Evolutionary conservation across 2,888 invertebrate species (phyloP).

Genomic region (Caradrina kadenii): DNA sequence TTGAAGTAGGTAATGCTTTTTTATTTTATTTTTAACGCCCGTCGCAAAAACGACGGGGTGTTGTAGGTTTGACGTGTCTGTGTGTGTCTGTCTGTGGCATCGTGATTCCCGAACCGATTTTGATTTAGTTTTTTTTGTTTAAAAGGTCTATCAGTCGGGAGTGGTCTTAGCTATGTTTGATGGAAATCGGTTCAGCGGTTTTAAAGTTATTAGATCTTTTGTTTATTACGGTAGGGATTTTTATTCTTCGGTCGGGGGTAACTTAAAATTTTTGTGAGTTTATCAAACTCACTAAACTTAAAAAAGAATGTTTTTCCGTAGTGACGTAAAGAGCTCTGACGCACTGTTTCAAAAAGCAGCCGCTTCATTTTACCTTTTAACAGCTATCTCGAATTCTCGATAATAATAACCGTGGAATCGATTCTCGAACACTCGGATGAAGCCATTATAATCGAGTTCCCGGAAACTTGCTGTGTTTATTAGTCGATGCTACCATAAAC

Average conservation of each 20-base stretch:
- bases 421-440: constrained; percentile 25
- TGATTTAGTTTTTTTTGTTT: too few species aligned
- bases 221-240: too few species aligned
- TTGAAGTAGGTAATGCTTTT: neutral
- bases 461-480: constrained; percentile 18
- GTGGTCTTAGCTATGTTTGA: too few species aligned
- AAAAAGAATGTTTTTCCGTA: neutral
- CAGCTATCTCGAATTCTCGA: neutral
- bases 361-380: constrained; percentile 1
- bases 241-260: too few species aligned
- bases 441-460: constrained; percentile 28
- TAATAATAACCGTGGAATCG: constrained; percentile 31
- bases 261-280: constrained; percentile 1
- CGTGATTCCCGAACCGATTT: too few species aligned
- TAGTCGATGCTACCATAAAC: constrained; percentile 26
- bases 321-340: neutral
- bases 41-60: too few species aligned
- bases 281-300: neutral
- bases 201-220: too few species aligned
- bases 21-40: too few species aligned
- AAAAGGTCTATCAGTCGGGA: too few species aligned
- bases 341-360: neutral
- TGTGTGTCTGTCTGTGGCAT: too few species aligned
- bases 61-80: too few species aligned
- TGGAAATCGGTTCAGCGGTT: too few species aligned